Conservation (phyloP, 2,797 vertebrate genomes). For the Chanos chanos region DNA sequence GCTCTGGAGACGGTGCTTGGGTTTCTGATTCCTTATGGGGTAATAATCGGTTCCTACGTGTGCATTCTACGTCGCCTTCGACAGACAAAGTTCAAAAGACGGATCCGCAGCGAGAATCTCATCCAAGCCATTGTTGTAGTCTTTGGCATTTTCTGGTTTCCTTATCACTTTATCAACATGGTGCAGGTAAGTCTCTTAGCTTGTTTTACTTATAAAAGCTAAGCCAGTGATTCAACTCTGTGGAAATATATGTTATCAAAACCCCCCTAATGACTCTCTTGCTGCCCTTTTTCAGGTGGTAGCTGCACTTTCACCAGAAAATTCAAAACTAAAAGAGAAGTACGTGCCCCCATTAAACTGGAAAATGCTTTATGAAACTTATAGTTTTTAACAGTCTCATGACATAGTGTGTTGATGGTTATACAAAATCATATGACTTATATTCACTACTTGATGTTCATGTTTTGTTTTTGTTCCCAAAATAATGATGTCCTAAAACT, state of each 20-base stretch:
- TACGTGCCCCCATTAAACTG: not conserved
- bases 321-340: not conserved
- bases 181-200: slow-evolving; percentile 65
- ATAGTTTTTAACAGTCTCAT: no score
- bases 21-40: slow-evolving; percentile 79
- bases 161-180: slow-evolving; percentile 81
- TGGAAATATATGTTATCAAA: not conserved
- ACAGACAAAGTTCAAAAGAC: slow-evolving; percentile 65
- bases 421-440: no score
- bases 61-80: slow-evolving; percentile 77
- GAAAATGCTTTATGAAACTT: no score
- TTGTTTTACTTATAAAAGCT: not conserved
- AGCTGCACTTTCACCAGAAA: not conserved
- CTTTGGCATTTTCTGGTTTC: slow-evolving; percentile 84
- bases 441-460: no score
- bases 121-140: slow-evolving; percentile 80
- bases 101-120: slow-evolving; percentile 76
- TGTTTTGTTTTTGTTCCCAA: no score
- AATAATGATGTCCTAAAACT: no score
- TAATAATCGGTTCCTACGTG: slow-evolving; percentile 78
- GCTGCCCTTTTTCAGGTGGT: slow-evolving; percentile 24
- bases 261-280: not conserved
- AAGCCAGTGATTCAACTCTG: not conserved
- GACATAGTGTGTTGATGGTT: no score
- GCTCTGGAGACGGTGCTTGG: slow-evolving; percentile 76